Evolutionary conservation across 30 jellyfish, hydroid and myxozoan genomes (phyloP), one percentile per base, ranked within the genome.

Genomic region (Nemopilema nomurai): DNA sequence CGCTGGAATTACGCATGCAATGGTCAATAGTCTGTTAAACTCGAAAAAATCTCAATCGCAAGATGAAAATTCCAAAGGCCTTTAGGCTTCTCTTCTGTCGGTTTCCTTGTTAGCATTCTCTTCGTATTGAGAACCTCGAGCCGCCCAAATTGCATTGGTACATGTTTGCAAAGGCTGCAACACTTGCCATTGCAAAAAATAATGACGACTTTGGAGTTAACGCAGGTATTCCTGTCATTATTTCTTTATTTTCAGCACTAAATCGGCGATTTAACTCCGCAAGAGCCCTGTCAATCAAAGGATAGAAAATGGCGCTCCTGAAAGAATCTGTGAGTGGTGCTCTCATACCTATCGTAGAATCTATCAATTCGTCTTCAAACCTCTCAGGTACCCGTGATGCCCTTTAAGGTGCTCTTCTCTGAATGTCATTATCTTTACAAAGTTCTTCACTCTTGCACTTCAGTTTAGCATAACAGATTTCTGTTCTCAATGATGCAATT

Each of bases 301-400:
- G 74, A 64, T 64, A 64, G 74, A 17, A 64, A 64, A 64, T 64
- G 74, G 74, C 6, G 32, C 16, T 64, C 74, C 74, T 64, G 74
- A 64, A 64, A 23, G 74, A 64, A 64, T 64, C 17, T 64, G 74
- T 64, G 74, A 17, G 74, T 17, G 16, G 17, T 6, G 74, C 74
- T 64, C 74, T 64, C 6, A 64, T 64, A 26, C 74, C 74, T 41
- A 3, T 52, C 80, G 76, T 74, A 74, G 73, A 74, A 28, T 74
- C 84, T 74, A 13, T 41, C 8, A 74, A 16, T 74, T 74, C 84
- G 72, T 74, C 49, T 23, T 74, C 29, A 41, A 74, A 74, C 49
- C 84, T 74, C 84, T 41, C 71, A 74, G 84, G 84, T 41, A 28
- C 84, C 72, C 84, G 30, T 74, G 84, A 41, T 74, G 84, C 72